Evolutionary conservation across 2,113 vertebrate genomes (phyloP).

Genomic region (Scomber japonicus): DNA sequence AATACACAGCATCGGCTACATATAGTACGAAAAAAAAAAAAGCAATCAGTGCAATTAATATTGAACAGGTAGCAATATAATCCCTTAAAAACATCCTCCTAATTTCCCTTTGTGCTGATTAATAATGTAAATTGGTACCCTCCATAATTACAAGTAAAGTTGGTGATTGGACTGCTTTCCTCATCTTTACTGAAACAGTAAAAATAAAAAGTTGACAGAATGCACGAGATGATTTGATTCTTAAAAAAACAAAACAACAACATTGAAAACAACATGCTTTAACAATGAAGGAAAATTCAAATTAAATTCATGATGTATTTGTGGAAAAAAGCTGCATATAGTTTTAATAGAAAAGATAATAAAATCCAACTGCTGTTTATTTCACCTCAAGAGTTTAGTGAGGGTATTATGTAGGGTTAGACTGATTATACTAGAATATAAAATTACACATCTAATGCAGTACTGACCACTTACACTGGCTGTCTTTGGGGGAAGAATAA

Average conservation of each 20-base stretch:
- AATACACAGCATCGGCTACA: conserved; percentile 1
- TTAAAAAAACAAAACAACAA: conserved; percentile 1
- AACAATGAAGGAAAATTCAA: not conserved
- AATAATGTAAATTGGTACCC: conserved; percentile 5
- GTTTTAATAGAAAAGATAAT: not conserved
- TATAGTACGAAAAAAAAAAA: not conserved
- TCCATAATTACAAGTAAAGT: not conserved
- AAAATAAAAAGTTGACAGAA: conserved; percentile 1
- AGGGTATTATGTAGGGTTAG: not conserved
- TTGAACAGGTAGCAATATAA: conserved; percentile 2
- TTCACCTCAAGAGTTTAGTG: not conserved
- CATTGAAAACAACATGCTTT: not conserved
- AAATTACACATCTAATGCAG: not conserved
- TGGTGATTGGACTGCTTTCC: conserved; percentile 21
- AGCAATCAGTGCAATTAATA: conserved; percentile 42
- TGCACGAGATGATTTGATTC: conserved; percentile 3
- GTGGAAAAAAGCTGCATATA: not conserved
- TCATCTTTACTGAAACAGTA: not conserved
- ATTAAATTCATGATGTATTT: not conserved
- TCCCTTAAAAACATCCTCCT: not conserved
- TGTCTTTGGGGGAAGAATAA: not conserved
- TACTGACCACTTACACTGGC: not conserved
- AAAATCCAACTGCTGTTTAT: not conserved
- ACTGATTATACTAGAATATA: not conserved
- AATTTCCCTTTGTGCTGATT: conserved; percentile 31